These are phyloP conservation scores for Monomorium pharaonis DNA, from an alignment of 1,140 invertebrate genomes.

Conservation along the genomic window DNA sequence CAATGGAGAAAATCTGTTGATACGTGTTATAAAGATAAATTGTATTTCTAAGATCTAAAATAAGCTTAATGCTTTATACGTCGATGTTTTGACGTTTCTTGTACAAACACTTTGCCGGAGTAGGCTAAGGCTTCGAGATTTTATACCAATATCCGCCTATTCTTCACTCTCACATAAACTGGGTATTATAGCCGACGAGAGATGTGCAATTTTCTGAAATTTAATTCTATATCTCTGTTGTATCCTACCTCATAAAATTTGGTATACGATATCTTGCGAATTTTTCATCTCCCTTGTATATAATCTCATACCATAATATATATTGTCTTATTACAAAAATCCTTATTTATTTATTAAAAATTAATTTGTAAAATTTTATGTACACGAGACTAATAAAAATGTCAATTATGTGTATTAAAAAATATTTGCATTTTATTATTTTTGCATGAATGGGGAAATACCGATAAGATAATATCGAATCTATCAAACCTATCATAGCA, in stretches of 20 bases:
- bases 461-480: neutral
- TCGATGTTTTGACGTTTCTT: neutral
- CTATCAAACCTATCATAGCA: neutral
- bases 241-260: neutral
- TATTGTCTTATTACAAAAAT: neutral
- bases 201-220: neutral
- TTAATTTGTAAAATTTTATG: neutral
- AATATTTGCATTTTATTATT: neutral
- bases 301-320: neutral
- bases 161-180: neutral
- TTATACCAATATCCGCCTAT: constrained; percentile 8
- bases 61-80: neutral
- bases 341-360: neutral
- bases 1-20: neutral
- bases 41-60: neutral
- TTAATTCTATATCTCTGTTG: neutral
- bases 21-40: neutral
- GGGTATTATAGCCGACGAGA: neutral
- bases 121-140: constrained; percentile 1
- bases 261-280: neutral
- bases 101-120: neutral
- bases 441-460: neutral
- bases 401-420: neutral
- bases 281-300: neutral
- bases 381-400: neutral